These are phyloP conservation scores for Hoplias malabaricus DNA, from an alignment of 2,113 vertebrate species.

Conservation along the genomic window DNA sequence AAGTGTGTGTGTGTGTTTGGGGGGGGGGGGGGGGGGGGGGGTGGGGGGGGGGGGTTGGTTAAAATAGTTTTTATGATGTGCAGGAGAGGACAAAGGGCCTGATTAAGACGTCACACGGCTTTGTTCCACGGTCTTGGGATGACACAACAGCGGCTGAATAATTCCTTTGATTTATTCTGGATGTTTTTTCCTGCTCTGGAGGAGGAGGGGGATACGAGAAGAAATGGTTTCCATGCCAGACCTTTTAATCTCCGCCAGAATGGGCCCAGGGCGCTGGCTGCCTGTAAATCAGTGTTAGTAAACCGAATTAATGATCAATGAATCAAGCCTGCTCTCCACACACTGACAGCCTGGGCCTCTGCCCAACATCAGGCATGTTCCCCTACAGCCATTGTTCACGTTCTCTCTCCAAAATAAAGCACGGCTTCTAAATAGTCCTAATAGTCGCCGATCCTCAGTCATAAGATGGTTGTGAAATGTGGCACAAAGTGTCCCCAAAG, in stretches of 20 bases:
- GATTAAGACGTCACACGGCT: constrained; percentile 33
- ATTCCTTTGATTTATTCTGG: constrained; percentile 43
- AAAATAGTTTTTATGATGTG: constrained; percentile 8
- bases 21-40: too few species aligned
- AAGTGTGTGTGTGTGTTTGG: too few species aligned
- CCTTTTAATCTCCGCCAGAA: constrained; percentile 55
- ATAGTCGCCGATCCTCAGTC: constrained; percentile 2
- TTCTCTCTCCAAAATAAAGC: constrained; percentile 43
- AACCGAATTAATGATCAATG: constrained; percentile 56
- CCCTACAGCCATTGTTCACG: constrained; percentile 25
- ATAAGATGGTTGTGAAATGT: constrained; percentile 9
- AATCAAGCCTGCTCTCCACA: constrained; percentile 39
- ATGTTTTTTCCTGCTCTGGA: constrained; percentile 23
- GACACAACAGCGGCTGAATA: constrained; percentile 41
- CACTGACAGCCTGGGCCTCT: constrained; percentile 43
- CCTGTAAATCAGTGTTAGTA: constrained; percentile 54
- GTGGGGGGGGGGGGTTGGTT: too few species aligned
- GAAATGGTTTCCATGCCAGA: constrained; percentile 50
- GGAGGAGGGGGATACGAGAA: constrained; percentile 32
- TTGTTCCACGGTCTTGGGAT: constrained; percentile 42
- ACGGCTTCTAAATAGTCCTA: constrained; percentile 4
- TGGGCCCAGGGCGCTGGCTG: constrained; percentile 33
- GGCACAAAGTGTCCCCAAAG: constrained; percentile 21
- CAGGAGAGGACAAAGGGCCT: constrained; percentile 38
- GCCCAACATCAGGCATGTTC: constrained; percentile 37